phyloP scores from a whole-genome alignment of 2,113 vertebrate species.

The Mormoops blainvillei region DNA sequence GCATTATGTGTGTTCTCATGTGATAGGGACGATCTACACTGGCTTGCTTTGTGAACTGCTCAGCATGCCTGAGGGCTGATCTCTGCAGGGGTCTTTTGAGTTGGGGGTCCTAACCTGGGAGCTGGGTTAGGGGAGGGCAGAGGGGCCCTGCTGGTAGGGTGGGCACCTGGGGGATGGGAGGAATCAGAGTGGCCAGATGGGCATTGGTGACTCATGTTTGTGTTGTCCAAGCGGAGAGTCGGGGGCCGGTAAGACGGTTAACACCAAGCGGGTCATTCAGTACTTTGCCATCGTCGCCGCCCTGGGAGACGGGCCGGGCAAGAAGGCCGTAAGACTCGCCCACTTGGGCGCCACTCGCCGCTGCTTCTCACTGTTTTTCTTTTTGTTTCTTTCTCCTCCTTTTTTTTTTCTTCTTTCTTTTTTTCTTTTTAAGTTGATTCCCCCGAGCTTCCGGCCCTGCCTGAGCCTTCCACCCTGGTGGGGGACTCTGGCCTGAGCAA shows the following conservation, averaged over 20 bases:
- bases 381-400: background rate
- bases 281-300: slow-evolving; percentile 98
- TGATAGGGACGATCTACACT: background rate
- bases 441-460: slow-evolving; percentile 53
- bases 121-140: background rate
- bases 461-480: slow-evolving; percentile 57
- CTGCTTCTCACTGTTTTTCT: slow-evolving; percentile 39
- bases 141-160: background rate
- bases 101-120: background rate
- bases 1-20: background rate
- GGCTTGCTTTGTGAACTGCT: background rate
- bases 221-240: slow-evolving; percentile 94
- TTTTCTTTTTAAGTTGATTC: slow-evolving; percentile 54
- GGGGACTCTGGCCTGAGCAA: slow-evolving; percentile 71
- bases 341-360: slow-evolving; percentile 32
- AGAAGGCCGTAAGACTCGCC: slow-evolving; percentile 85
- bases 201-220: slow-evolving; percentile 76
- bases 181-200: background rate
- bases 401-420: background rate
- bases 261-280: slow-evolving; percentile 98
- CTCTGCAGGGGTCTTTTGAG: background rate
- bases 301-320: slow-evolving; percentile 90
- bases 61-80: background rate
- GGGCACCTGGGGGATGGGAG: background rate
- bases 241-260: slow-evolving; percentile 98